A percentile compares a stretch with the other conserved stretches of the same genome.
Evolutionary conservation across 2,113 vertebrate genomes (phyloP).

Genomic region (Perca flavescens): DNA sequence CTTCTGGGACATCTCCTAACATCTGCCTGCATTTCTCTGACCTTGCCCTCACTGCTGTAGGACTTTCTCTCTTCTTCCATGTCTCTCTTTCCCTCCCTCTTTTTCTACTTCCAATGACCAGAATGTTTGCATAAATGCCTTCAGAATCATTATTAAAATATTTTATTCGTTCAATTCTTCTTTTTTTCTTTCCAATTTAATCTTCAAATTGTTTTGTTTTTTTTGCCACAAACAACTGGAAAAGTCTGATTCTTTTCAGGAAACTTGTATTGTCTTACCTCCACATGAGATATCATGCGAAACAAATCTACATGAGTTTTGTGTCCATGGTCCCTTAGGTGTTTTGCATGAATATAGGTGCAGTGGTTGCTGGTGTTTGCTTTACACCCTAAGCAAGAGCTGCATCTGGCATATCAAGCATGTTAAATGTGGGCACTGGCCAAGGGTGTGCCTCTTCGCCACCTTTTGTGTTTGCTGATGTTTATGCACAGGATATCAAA

Average conservation of each 20-base stretch:
- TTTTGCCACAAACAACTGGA: neutral
- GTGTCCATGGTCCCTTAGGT: neutral
- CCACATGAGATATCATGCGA: neutral
- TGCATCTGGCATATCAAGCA: no score
- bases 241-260: neutral
- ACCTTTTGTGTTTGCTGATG: slow-evolving; percentile 29
- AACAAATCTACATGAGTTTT: neutral
- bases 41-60: slow-evolving; percentile 56
- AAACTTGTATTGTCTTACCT: neutral
- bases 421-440: neutral
- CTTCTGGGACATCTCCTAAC: slow-evolving; percentile 61
- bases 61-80: slow-evolving; percentile 37
- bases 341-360: neutral
- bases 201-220: neutral
- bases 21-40: slow-evolving; percentile 67
- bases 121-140: neutral
- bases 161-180: neutral
- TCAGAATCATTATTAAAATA: slow-evolving; percentile 1
- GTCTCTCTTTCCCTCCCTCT: slow-evolving; percentile 1
- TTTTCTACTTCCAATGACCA: neutral
- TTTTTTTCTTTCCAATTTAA: neutral
- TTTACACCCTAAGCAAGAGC: neutral
- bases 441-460: neutral
- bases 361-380: neutral
- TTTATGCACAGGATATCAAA: slow-evolving; percentile 42